Evolutionary conservation across 2,797 vertebrate genomes (phyloP).

Genomic region (Notoglanidium macrostoma): DNA sequence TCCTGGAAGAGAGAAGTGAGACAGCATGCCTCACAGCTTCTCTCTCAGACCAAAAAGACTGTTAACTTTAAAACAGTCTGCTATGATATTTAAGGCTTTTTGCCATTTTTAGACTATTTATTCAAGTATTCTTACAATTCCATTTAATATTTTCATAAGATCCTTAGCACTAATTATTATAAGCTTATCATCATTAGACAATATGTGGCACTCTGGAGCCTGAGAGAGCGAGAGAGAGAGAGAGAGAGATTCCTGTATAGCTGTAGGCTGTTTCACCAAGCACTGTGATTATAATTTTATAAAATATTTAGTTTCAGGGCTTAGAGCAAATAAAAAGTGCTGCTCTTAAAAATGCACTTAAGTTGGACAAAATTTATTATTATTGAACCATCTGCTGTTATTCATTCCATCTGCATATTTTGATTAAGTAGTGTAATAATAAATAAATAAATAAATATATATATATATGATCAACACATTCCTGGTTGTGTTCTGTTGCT

Average conservation of each 20-base stretch:
- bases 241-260: neutral
- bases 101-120: neutral
- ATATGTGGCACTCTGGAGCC: neutral
- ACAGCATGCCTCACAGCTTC: neutral
- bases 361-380: neutral
- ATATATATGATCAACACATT: neutral
- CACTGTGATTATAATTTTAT: no score
- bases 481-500: neutral
- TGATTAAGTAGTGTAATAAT: neutral
- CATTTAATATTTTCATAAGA: neutral
- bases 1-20: neutral
- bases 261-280: neutral
- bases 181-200: neutral
- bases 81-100: no score
- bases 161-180: neutral
- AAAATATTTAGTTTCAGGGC: no score
- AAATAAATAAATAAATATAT: neutral
- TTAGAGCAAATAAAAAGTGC: neutral
- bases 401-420: neutral
- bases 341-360: neutral
- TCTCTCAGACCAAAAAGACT: conserved; percentile 9
- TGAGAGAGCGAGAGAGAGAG: neutral
- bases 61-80: neutral
- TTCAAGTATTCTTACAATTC: neutral
- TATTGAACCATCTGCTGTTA: neutral